These are phyloP conservation scores for Campopleginae sp. DNA, from an alignment of 2,888 invertebrate genomes.

Conservation along the genomic window DNA sequence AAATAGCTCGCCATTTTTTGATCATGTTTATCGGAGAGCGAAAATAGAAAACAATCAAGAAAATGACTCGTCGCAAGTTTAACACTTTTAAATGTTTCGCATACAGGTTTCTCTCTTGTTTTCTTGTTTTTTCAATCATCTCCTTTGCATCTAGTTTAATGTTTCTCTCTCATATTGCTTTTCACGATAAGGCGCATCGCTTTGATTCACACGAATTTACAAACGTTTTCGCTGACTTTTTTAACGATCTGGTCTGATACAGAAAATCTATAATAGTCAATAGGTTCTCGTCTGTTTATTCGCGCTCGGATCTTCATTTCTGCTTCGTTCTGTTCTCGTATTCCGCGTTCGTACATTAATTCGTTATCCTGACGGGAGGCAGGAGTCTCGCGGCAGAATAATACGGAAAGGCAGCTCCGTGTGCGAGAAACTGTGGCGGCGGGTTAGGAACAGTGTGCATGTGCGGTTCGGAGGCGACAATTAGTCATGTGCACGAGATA, in stretches of 20 bases:
- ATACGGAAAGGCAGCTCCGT: slow-evolving; percentile 23
- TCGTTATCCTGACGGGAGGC: slow-evolving; percentile 10
- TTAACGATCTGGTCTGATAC: slow-evolving; percentile 6
- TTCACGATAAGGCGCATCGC: slow-evolving; percentile 79
- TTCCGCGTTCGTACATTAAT: slow-evolving; percentile 18
- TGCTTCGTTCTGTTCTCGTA: neutral
- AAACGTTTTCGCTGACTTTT: slow-evolving; percentile 38
- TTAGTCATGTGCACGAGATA: slow-evolving; percentile 62
- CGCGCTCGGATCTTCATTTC: slow-evolving; percentile 5
- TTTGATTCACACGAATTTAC: slow-evolving; percentile 76
- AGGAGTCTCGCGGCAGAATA: slow-evolving; percentile 35
- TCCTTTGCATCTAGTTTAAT: slow-evolving; percentile 43
- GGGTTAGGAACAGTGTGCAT: slow-evolving; percentile 52
- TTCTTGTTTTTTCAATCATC: slow-evolving; percentile 24
- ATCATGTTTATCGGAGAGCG: neutral
- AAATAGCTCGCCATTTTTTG: slow-evolving; percentile 52
- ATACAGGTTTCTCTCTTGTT: slow-evolving; percentile 31
- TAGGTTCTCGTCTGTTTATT: neutral
- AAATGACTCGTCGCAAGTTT: neutral
- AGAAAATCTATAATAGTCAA: neutral
- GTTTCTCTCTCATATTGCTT: slow-evolving; percentile 77
- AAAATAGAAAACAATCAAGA: neutral
- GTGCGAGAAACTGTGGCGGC: slow-evolving; percentile 39
- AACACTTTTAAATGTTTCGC: slow-evolving; percentile 15
- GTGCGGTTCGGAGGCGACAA: slow-evolving; percentile 51